Percentiles rank a stretch among this genome's conserved stretches.
Conservation (phyloP, 2,113 vertebrate species). For the Dipodomys ordii region DNA sequence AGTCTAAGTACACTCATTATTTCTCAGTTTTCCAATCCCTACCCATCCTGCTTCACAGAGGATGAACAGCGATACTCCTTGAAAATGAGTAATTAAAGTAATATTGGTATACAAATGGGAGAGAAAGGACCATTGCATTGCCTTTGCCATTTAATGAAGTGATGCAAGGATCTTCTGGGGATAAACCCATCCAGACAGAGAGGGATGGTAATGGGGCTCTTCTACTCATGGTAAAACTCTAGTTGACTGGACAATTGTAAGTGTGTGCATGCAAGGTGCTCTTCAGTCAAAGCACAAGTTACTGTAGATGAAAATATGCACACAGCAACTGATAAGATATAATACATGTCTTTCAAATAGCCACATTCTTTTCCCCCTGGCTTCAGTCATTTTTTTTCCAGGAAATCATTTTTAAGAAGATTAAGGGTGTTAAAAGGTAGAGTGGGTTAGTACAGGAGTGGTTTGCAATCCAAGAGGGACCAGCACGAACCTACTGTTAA, state of each 20-base stretch:
- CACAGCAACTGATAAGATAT: background rate
- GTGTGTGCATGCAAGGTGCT: background rate
- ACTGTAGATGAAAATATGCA: background rate
- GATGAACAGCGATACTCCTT: background rate
- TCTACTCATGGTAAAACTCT: background rate
- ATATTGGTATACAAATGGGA: background rate
- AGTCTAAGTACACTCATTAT: background rate
- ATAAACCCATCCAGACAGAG: background rate
- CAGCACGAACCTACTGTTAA: background rate
- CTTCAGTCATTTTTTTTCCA: background rate
- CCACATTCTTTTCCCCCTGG: background rate
- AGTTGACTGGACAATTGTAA: background rate
- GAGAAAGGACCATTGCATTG: background rate
- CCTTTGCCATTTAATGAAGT: background rate
- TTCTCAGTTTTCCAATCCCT: slow-evolving; percentile 19
- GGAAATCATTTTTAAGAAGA: background rate
- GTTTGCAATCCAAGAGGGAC: background rate
- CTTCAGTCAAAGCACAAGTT: background rate
- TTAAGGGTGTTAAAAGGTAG: background rate
- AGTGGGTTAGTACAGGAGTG: background rate
- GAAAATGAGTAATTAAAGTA: background rate
- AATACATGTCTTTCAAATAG: background rate
- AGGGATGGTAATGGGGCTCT: background rate
- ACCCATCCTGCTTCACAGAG: background rate
- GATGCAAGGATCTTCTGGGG: background rate